Evolutionary conservation across 2,888 invertebrate genomes (phyloP), one percentile per base, ranked within the genome.

Genomic region (Papilio elwesi): DNA sequence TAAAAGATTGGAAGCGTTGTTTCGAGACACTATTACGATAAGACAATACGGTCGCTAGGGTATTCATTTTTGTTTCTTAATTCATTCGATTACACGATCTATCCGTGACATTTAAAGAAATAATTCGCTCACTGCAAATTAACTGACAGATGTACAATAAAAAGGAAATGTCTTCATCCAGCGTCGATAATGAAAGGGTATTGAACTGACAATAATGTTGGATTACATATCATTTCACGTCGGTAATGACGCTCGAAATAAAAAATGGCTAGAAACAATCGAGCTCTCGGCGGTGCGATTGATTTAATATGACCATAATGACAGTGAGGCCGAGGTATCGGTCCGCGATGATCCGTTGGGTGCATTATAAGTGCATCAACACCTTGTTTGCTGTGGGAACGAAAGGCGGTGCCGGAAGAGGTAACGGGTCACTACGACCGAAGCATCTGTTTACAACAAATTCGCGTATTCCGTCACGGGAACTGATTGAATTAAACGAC

Each of bases 341-440:
- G 76, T 74, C 76, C 76, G 74, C 70, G 72, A 69, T 68, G 66
- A 52, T 76, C 74, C 76, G 77, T 77, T 75, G 75, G 76, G 63
- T 64, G 65, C 78, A 82, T 83, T 83, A 84, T 81, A 84, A 84
- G 79, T 75, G 62, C 83, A 85, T 84, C 84, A 84, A 76, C 79
- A 77, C 78, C 79, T 82, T 75, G 78, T 80, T 79, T 71, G 64
- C 70, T 76, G 79, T 79, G 81, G 77, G 79, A 81, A 81, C 64
- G 49, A 38, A 13, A 62, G 52, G 69, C 57, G 48, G 59, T 68
- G 76, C 78, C 81, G 83, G 82, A 83, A 81, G 70, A 76, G 76
- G 77, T 82, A 81, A 81, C 82, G 82, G 83, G 81, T 81, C 81
- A 78, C 74, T 68, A 70, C 70, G 26, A 4, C 26, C 26, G 51